Percentiles rank a stretch among this genome's conserved stretches.
phyloP scores from a whole-genome alignment of 2,113 vertebrate species.

The Vulpes vulpes region DNA sequence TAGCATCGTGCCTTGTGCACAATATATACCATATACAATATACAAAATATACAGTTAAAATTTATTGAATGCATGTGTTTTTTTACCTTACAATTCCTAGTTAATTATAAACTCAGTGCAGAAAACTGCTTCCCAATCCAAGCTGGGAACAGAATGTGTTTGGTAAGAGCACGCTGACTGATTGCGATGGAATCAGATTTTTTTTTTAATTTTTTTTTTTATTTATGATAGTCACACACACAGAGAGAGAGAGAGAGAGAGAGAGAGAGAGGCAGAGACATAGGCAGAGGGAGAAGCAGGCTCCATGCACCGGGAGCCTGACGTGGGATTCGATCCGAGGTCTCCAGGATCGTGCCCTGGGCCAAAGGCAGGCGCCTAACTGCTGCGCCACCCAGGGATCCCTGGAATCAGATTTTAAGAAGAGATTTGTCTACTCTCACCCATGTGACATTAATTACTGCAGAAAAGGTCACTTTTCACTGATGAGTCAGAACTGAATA shows the following conservation, averaged over 20 bases:
- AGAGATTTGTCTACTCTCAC: background rate
- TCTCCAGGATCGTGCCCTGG: too few species aligned
- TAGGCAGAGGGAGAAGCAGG: too few species aligned
- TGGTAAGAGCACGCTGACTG: background rate
- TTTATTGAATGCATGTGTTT: background rate
- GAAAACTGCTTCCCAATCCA: slow-evolving; percentile 19
- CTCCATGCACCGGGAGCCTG: too few species aligned
- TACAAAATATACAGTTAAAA: background rate
- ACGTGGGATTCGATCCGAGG: too few species aligned
- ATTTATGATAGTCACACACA: too few species aligned
- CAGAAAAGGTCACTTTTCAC: background rate
- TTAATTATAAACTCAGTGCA: slow-evolving; percentile 28
- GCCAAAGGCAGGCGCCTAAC: too few species aligned
- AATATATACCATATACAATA: background rate
- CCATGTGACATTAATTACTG: background rate
- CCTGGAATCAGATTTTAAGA: background rate
- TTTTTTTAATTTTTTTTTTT: too few species aligned
- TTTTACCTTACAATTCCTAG: background rate
- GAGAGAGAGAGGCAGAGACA: too few species aligned
- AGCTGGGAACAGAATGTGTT: background rate
- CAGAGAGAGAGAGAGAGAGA: too few species aligned
- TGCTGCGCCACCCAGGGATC: too few species aligned
- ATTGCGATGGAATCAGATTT: background rate
- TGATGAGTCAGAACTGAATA: background rate
- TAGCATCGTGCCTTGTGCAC: background rate